Conservation (phyloP, 2,888 invertebrate species). For the Augiades crinisus region DNA sequence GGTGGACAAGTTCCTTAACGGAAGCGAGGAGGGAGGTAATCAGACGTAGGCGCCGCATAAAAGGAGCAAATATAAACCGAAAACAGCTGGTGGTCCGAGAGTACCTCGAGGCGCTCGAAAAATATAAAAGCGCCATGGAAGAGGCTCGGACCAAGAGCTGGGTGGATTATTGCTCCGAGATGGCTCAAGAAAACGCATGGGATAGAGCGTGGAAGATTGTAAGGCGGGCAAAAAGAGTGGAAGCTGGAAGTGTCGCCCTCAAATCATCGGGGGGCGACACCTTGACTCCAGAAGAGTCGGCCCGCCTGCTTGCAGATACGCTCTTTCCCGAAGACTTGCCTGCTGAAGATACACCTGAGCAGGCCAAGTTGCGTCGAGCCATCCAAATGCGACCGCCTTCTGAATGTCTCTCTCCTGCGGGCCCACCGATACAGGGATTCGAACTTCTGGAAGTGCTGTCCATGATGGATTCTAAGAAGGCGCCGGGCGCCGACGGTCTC, state of each 20-base stretch:
- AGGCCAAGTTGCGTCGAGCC: no score
- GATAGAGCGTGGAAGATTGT: no score
- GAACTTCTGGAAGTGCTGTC: background rate
- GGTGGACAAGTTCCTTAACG: background rate
- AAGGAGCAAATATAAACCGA: background rate
- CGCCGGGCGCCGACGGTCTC: slow-evolving; percentile 34
- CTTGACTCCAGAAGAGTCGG: background rate
- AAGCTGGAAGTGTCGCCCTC: background rate
- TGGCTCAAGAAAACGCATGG: slow-evolving; percentile 1
- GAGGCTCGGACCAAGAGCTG: background rate
- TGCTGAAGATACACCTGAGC: no score
- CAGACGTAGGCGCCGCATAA: background rate
- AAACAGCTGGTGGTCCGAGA: background rate
- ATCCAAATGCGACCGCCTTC: background rate
- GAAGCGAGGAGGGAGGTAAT: background rate
- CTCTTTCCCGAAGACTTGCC: background rate
- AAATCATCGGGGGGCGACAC: background rate
- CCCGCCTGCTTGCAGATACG: background rate
- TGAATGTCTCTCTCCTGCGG: background rate
- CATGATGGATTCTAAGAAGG: slow-evolving; percentile 13
- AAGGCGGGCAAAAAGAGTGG: background rate
- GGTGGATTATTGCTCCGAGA: background rate
- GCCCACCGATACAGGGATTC: background rate
- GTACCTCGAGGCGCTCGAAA: background rate
- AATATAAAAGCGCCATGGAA: background rate